Percentiles rank a stretch among this genome's conserved stretches.
phyloP scores from a whole-genome alignment of 1,140 invertebrate genomes.

The Watersipora subatra region DNA sequence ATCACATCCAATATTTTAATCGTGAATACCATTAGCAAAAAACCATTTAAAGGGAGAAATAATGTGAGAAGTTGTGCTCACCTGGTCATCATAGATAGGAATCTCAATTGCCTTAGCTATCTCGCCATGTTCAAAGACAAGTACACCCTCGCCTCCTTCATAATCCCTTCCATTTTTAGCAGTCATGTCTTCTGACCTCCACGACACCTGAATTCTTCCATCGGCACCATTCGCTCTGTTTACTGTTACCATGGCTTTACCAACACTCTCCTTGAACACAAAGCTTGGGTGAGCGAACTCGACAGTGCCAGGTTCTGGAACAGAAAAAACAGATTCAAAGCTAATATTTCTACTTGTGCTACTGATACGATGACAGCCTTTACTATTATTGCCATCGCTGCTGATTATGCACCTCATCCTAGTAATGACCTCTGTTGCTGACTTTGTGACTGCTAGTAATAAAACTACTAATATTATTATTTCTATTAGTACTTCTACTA shows the following conservation, averaged over 20 bases:
- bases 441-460: no score
- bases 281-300: slow-evolving; percentile 49
- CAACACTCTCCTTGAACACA: slow-evolving; percentile 50
- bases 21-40: no score
- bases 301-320: slow-evolving; percentile 49
- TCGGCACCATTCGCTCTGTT: slow-evolving; percentile 47
- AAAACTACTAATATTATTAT: no score
- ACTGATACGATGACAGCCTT: background rate
- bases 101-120: slow-evolving; percentile 46
- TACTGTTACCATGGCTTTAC: slow-evolving; percentile 45
- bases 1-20: no score
- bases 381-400: background rate
- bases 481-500: no score
- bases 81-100: slow-evolving; percentile 49
- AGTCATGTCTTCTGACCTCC: slow-evolving; percentile 49
- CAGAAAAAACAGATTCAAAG: background rate
- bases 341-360: no score
- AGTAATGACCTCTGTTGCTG: no score
- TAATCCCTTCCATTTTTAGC: slow-evolving; percentile 48
- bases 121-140: slow-evolving; percentile 50
- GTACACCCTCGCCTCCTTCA: slow-evolving; percentile 37
- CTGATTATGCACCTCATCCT: no score
- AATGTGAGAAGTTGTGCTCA: no score
- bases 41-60: no score
- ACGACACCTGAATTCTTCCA: slow-evolving; percentile 46